Evolutionary conservation across 1,140 invertebrate genomes (phyloP).

Genomic region (Acyrthosiphon pisum): DNA sequence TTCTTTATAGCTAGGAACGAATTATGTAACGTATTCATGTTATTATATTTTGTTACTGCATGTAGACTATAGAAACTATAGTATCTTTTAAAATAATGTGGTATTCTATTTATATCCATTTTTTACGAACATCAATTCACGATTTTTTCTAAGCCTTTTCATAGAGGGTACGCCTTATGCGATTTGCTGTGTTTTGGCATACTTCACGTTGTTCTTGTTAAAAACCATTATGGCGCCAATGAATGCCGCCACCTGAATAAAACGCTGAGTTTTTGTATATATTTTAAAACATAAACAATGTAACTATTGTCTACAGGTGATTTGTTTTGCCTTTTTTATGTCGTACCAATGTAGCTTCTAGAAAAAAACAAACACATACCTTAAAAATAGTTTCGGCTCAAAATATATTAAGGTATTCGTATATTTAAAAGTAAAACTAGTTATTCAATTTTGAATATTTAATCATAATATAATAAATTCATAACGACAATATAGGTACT

Average conservation of each 20-base stretch:
- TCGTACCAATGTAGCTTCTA: neutral
- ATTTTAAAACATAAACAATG: constrained; percentile 6
- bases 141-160: neutral
- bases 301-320: neutral
- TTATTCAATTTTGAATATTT: constrained; percentile 26
- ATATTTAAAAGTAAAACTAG: constrained; percentile 9
- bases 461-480: neutral
- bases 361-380: neutral
- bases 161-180: constrained; percentile 6
- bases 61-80: neutral
- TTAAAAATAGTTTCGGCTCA: neutral
- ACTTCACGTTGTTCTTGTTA: constrained; percentile 10
- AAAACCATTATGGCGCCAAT: constrained; percentile 47
- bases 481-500: neutral
- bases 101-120: constrained; percentile 23
- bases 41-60: neutral
- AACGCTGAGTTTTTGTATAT: constrained; percentile 22
- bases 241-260: constrained; percentile 34
- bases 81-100: constrained; percentile 2
- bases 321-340: constrained; percentile 21
- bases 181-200: constrained; percentile 27
- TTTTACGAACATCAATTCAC: constrained; percentile 11
- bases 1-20: neutral
- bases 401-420: neutral
- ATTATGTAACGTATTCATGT: neutral